These are phyloP conservation scores for Rotaria macrura DNA, from an alignment of 2,888 invertebrate species.

Conservation along the genomic window DNA sequence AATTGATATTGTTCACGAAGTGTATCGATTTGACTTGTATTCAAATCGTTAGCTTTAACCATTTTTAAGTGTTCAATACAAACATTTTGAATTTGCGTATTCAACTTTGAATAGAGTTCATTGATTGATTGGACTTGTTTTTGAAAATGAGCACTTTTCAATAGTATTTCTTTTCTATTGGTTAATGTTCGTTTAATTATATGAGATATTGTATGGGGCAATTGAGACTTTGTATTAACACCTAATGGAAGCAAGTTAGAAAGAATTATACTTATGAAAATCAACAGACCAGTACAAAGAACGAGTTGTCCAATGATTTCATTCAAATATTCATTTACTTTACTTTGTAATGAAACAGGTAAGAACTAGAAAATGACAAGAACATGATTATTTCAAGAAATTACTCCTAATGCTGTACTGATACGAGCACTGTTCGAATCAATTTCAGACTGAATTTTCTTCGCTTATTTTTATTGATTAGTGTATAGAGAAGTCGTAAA, in stretches of 20 bases:
- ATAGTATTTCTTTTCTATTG: not conserved
- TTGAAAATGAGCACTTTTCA: not conserved
- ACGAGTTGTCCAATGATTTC: not conserved
- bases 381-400: no score
- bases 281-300: not conserved
- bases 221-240: not conserved
- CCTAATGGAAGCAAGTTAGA: not conserved
- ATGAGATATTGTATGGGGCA: not conserved
- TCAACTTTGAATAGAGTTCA: not conserved
- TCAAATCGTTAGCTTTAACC: not conserved
- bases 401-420: no score
- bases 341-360: not conserved
- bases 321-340: not conserved
- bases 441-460: no score
- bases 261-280: not conserved
- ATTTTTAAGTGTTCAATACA: not conserved
- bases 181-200: not conserved
- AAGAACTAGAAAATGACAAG: not conserved
- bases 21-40: not conserved
- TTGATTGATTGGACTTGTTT: not conserved
- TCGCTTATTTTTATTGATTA: no score
- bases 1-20: constrained; percentile 1
- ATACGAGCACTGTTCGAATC: no score
- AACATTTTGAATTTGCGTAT: not conserved
- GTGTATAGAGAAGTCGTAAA: no score